Evolutionary conservation across 1,140 invertebrate genomes (phyloP), one percentile per base, ranked within the genome.

Genomic region (Galleria mellonella): DNA sequence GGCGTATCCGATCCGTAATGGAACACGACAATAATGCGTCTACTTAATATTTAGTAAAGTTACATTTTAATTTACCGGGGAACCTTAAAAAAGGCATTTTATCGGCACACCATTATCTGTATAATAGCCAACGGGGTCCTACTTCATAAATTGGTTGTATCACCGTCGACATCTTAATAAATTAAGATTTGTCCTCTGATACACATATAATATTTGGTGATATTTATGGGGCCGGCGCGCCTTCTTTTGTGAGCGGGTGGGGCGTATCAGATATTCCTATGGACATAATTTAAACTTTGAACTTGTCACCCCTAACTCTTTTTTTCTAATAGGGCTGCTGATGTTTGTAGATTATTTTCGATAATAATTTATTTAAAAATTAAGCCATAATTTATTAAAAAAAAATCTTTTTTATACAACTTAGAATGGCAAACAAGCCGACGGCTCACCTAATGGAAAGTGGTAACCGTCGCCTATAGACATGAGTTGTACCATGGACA

Each of bases 201-300:
- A 62, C 43, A 51, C 51, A 59, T 62, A 60, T 73, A 66, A 71
- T 75, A 55, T 73, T 72, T 70, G 56, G 33, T 36, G 59, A 73
- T 63, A 78, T 75, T 78, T 73, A 78, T 73, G 40, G 13, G 17
- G 8, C 13, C 14, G 47, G 31, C 53, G 44, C 48, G 46, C 51
- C 54, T 53, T 13, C 32, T 62, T 75, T 72, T 76, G 71, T 66
- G 47, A 41, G 36, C n/a, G n/a, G n/a, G n/a, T n/a, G n/a, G n/a
- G n/a, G n/a, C n/a, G n/a, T 74, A 75, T 76, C 70, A 58, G 68
- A 76, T 75, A 48, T 54, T 56, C n/a, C 32, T 50, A 47, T 55
- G 61, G 53, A 55, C 65, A 72, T 68, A 63, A 76, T 70, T 74
- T 72, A 62, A 63, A 62, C 58, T 65, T 63, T 71, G 59, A 72